Percentiles rank a stretch among this genome's conserved stretches.
Evolutionary conservation across 2,797 vertebrate species (phyloP).

Genomic region (Okamejei kenojei): DNA sequence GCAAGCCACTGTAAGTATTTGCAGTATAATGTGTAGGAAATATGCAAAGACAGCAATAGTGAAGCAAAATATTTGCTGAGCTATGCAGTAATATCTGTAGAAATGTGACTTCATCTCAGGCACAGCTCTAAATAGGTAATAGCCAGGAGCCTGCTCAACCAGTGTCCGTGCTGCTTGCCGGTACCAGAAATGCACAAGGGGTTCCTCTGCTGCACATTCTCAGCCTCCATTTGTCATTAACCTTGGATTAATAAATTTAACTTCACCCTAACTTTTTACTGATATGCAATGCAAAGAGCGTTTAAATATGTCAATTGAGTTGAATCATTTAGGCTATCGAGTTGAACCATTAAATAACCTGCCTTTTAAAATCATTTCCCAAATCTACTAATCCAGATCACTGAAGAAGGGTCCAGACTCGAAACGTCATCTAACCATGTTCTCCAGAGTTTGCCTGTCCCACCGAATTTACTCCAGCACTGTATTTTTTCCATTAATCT

Average conservation of each 20-base stretch:
- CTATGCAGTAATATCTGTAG: background rate
- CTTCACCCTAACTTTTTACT: background rate
- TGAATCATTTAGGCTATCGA: background rate
- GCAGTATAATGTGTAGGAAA: background rate
- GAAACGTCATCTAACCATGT: too few relatives aligned
- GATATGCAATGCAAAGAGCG: background rate
- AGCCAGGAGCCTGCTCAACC: background rate
- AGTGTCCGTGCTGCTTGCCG: background rate
- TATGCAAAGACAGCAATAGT: background rate
- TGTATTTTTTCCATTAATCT: too few relatives aligned
- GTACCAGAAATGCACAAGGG: background rate
- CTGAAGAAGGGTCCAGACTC: too few relatives aligned
- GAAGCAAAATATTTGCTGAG: background rate
- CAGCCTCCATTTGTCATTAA: background rate
- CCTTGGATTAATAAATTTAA: background rate
- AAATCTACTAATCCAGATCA: background rate
- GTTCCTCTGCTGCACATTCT: background rate
- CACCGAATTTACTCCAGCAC: too few relatives aligned
- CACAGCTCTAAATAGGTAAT: background rate
- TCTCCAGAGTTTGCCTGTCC: too few relatives aligned
- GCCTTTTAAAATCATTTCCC: background rate
- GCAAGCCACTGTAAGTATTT: background rate
- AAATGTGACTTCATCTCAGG: background rate
- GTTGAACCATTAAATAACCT: background rate
- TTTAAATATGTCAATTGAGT: background rate